Conservation (phyloP, 1,140 invertebrate species). For the Calephelis virginiensis region DNA sequence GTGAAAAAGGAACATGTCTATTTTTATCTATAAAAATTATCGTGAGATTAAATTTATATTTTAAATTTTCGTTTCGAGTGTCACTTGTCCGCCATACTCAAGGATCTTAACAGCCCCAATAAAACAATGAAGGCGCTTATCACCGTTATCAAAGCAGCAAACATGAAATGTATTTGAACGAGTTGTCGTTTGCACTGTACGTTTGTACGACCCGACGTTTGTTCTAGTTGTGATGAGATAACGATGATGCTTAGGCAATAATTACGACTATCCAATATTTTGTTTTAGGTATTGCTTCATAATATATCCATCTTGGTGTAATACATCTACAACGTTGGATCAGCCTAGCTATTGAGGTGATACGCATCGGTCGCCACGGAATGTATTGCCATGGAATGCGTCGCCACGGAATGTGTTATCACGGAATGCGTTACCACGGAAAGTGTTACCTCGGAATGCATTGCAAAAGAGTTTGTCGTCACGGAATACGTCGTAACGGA, state of each 20-base stretch:
- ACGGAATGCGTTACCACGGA: too few relatives aligned
- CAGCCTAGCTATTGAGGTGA: too few relatives aligned
- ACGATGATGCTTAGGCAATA: slow-evolving; percentile 32
- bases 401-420: too few relatives aligned
- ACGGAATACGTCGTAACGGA: too few relatives aligned
- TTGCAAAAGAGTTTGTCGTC: too few relatives aligned
- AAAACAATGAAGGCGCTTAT: slow-evolving; percentile 74
- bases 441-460: too few relatives aligned
- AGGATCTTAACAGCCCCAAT: slow-evolving; percentile 63
- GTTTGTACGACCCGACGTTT: slow-evolving; percentile 67
- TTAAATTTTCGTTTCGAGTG: not conserved
- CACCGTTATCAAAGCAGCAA: slow-evolving; percentile 71
- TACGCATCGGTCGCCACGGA: too few relatives aligned
- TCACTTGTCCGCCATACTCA: slow-evolving; percentile 9
- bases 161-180: slow-evolving; percentile 72
- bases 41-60: not conserved
- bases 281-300: slow-evolving; percentile 9
- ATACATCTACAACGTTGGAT: too few relatives aligned
- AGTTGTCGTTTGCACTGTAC: slow-evolving; percentile 52
- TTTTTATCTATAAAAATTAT: too few relatives aligned
- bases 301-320: too few relatives aligned
- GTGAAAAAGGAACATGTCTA: too few relatives aligned
- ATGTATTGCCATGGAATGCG: too few relatives aligned
- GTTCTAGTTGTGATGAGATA: slow-evolving; percentile 53
- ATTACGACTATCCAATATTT: slow-evolving; percentile 27